Conservation (phyloP, 2,888 invertebrate genomes). For the Aproaerema taeniolella region DNA sequence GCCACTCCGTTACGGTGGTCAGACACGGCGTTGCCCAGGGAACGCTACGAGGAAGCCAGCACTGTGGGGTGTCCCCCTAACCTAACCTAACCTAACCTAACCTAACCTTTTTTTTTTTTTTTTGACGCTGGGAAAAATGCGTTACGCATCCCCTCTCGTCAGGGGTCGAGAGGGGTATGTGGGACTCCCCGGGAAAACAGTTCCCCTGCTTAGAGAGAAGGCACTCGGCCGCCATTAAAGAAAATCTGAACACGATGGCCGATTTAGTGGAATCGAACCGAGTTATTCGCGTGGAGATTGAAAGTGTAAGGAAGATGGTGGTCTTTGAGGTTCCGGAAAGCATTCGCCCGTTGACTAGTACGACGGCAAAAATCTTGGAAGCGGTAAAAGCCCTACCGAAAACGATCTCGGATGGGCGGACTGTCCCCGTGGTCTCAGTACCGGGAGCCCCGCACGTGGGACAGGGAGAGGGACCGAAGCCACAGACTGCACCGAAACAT, state of each 20-base stretch:
- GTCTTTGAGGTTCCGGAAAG: neutral
- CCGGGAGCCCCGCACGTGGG: neutral
- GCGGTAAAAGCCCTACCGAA: neutral
- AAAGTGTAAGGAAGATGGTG: neutral
- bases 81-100: conserved; percentile 11
- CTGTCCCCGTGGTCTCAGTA: neutral
- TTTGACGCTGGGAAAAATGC: neutral
- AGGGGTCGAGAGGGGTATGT: neutral
- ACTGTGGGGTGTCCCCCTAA: too few species aligned
- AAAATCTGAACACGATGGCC: neutral
- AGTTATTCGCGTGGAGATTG: neutral
- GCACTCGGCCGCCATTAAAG: neutral
- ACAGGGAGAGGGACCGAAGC: too few species aligned
- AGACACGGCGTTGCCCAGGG: too few species aligned
- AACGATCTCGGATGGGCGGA: neutral
- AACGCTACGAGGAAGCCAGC: too few species aligned
- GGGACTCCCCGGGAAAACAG: neutral
- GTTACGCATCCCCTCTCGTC: neutral
- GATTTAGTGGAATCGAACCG: neutral
- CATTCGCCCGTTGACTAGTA: neutral
- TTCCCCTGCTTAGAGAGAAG: neutral
- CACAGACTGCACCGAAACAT: neutral
- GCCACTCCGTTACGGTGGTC: too few species aligned
- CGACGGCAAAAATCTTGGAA: neutral
- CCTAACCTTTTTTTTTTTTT: conserved; percentile 1